Evolutionary conservation across 2,113 vertebrate genomes (phyloP).

Genomic region (Cairina moschata): DNA sequence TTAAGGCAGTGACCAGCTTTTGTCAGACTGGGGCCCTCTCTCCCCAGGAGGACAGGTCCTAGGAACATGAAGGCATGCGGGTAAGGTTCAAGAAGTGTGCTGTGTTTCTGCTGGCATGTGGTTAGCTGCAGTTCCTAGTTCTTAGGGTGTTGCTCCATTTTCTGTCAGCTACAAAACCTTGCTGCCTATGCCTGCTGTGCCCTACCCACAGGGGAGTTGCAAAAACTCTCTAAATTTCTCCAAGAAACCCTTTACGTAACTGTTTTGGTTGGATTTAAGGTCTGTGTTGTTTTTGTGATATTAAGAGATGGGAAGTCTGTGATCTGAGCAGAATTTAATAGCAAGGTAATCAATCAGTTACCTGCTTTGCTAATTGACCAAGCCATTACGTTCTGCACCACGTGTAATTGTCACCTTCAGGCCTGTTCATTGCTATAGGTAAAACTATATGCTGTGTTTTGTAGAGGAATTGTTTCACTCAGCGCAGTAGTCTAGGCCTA

Average conservation of each 20-base stretch:
- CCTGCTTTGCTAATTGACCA: neutral
- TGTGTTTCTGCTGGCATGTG: neutral
- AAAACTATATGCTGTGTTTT: neutral
- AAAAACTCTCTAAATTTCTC: neutral
- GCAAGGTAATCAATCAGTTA: neutral
- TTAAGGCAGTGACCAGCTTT: neutral
- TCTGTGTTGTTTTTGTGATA: fast-evolving
- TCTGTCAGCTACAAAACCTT: neutral
- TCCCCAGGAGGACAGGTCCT: neutral
- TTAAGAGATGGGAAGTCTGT: neutral
- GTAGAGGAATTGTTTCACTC: neutral
- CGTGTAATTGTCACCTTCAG: neutral
- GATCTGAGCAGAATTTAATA: neutral
- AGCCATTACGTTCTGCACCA: neutral
- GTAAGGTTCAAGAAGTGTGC: neutral
- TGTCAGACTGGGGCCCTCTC: neutral
- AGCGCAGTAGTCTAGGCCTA: neutral
- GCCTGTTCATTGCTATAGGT: fast-evolving
- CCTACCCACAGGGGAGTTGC: neutral
- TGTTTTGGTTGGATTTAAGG: neutral
- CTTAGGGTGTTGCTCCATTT: neutral
- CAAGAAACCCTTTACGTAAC: neutral
- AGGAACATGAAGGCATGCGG: neutral
- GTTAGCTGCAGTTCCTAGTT: neutral
- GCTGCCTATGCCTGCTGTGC: neutral